These are phyloP conservation scores for Etheostoma cragini DNA, from an alignment of 2,113 vertebrate genomes.

Conservation along the genomic window DNA sequence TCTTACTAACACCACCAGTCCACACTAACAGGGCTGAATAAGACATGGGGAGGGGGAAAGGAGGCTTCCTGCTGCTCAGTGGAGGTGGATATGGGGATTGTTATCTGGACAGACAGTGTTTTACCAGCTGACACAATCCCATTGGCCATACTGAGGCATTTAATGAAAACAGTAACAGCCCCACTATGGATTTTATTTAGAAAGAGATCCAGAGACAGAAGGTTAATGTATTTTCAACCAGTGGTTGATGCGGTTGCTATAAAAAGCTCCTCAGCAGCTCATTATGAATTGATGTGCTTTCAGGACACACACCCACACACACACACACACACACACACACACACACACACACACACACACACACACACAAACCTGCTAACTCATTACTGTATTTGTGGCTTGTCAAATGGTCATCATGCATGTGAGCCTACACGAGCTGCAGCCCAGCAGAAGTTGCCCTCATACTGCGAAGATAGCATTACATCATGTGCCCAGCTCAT, in stretches of 20 bases:
- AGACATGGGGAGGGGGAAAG: slow-evolving; percentile 30
- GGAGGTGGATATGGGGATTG: slow-evolving; percentile 27
- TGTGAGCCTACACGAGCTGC: slow-evolving; percentile 29
- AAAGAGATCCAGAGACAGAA: slow-evolving; percentile 25
- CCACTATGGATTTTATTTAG: slow-evolving; percentile 1
- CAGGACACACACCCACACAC: slow-evolving; percentile 19
- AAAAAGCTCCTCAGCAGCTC: slow-evolving; percentile 45
- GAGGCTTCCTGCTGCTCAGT: not conserved
- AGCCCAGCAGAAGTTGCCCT: slow-evolving; percentile 9
- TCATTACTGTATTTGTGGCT: slow-evolving; percentile 20
- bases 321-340: slow-evolving; percentile 1
- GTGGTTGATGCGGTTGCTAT: slow-evolving; percentile 31
- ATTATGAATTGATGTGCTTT: slow-evolving; percentile 56
- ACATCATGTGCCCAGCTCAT: slow-evolving; percentile 53
- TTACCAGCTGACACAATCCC: slow-evolving; percentile 25
- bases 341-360: slow-evolving; percentile 4
- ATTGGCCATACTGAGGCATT: slow-evolving; percentile 31
- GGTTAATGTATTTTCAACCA: slow-evolving; percentile 42
- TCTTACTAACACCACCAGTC: not conserved
- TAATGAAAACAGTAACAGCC: slow-evolving; percentile 37
- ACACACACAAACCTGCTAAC: not conserved
- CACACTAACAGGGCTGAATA: slow-evolving; percentile 19
- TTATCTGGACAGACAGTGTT: slow-evolving; percentile 32
- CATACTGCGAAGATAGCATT: slow-evolving; percentile 16
- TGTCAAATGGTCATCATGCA: slow-evolving; percentile 2